Conservation (phyloP, 2,888 invertebrate genomes). For the Teleogryllus oceanicus region DNA sequence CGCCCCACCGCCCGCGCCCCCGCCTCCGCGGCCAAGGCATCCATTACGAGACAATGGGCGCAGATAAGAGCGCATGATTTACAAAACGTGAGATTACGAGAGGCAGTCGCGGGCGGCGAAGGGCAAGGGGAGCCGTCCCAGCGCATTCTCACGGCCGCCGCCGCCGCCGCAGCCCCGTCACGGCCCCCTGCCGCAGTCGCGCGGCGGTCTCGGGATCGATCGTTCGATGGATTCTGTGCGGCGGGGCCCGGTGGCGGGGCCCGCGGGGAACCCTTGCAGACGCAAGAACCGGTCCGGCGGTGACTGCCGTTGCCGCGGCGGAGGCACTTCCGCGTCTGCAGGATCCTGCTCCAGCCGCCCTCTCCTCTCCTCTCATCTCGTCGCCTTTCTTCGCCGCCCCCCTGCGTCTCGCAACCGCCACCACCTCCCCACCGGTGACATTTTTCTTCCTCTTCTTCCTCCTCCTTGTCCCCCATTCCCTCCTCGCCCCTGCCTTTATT, state of each 20-base stretch:
- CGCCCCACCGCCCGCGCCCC: not conserved
- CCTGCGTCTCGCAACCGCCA: too few relatives aligned
- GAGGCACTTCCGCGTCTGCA: not conserved
- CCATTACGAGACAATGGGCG: slow-evolving; percentile 1
- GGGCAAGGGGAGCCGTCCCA: not conserved
- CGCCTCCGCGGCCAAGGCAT: not conserved
- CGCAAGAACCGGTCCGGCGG: not conserved
- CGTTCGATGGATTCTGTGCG: not conserved
- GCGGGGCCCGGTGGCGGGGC: too few relatives aligned
- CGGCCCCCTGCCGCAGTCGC: not conserved
- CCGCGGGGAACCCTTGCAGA: not conserved
- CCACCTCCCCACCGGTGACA: too few relatives aligned
- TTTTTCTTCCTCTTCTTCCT: too few relatives aligned
- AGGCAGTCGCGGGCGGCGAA: not conserved
- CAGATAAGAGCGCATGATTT: slow-evolving; percentile 18
- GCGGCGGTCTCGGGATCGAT: not conserved
- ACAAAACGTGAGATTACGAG: slow-evolving; percentile 9
- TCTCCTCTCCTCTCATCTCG: too few relatives aligned
- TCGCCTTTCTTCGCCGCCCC: too few relatives aligned
- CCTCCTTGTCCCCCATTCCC: too few relatives aligned
- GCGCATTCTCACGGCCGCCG: not conserved
- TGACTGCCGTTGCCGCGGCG: not conserved
- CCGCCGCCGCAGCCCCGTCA: not conserved
- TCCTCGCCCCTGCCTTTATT: too few relatives aligned
- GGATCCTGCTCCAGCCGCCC: not conserved